A percentile compares a stretch with the other conserved stretches of the same genome.
Conservation (phyloP, 2,888 invertebrate species). For the Endomychus coccineus region DNA sequence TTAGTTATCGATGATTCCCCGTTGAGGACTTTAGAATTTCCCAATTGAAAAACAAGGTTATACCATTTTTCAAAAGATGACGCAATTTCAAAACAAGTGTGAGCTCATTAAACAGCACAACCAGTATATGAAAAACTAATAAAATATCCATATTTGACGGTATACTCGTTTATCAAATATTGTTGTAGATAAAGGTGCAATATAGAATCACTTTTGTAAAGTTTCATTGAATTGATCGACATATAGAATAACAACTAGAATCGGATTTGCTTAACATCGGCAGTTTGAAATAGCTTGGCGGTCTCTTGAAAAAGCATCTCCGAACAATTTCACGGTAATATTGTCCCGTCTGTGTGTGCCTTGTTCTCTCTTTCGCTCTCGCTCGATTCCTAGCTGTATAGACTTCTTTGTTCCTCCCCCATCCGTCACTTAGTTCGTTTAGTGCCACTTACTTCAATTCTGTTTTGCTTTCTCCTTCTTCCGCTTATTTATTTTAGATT, state of each 20-base stretch:
- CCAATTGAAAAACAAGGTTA: too few species aligned
- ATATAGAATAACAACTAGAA: slow-evolving; percentile 30
- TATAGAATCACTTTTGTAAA: background rate
- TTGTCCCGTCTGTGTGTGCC: slow-evolving; percentile 33
- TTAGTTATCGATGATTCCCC: too few species aligned
- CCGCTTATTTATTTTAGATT: slow-evolving; percentile 45
- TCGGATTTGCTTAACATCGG: slow-evolving; percentile 40
- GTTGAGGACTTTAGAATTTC: too few species aligned
- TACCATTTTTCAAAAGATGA: too few species aligned
- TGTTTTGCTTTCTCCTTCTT: slow-evolving; percentile 41
- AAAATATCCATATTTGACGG: too few species aligned
- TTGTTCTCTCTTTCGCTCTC: slow-evolving; percentile 10
- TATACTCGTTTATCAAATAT: too few species aligned
- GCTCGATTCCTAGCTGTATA: too few species aligned
- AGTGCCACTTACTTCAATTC: slow-evolving; percentile 41
- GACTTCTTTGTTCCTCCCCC: slow-evolving; percentile 30
- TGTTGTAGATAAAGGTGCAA: background rate
- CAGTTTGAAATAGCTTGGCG: slow-evolving; percentile 36
- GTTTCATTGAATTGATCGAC: slow-evolving; percentile 28
- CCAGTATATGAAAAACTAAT: too few species aligned
- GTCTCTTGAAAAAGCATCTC: slow-evolving; percentile 34
- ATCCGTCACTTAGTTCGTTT: slow-evolving; percentile 43
- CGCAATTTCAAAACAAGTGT: too few species aligned
- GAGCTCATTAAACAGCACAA: too few species aligned
- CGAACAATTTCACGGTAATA: slow-evolving; percentile 46